Conservation (phyloP, 2,113 vertebrate species). For the Taxidea taxus region DNA sequence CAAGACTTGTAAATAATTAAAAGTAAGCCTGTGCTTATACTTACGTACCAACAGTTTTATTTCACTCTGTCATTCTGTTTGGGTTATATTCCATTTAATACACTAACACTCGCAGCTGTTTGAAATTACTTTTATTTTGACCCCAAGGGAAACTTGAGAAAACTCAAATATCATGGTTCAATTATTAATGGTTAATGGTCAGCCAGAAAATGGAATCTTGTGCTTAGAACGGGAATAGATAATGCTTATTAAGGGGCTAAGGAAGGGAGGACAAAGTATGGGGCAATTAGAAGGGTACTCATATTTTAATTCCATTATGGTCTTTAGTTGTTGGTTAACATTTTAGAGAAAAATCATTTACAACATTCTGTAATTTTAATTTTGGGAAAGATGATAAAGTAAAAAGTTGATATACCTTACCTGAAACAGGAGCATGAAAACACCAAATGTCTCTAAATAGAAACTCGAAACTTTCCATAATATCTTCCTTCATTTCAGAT, state of each 20-base stretch:
- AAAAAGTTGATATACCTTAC: not conserved
- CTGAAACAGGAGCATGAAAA: not conserved
- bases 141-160: not conserved
- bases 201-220: not conserved
- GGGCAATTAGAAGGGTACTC: not conserved
- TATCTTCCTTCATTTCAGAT: not conserved
- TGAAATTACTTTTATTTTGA: conserved; percentile 11
- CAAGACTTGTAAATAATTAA: not conserved
- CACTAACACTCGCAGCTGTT: not conserved
- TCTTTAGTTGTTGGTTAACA: not conserved
- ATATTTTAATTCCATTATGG: not conserved
- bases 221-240: not conserved
- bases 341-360: not conserved
- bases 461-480: not conserved
- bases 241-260: not conserved
- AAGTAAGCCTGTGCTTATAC: not conserved
- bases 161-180: not conserved
- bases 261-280: not conserved
- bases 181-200: not conserved
- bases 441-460: not conserved
- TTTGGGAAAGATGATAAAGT: not conserved
- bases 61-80: not conserved
- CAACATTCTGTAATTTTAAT: not conserved
- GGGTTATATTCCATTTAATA: not conserved
- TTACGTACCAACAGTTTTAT: not conserved